Percentiles rank a stretch among this genome's conserved stretches.
phyloP scores from a whole-genome alignment of 2,113 vertebrate species.

The Empidonax traillii region DNA sequence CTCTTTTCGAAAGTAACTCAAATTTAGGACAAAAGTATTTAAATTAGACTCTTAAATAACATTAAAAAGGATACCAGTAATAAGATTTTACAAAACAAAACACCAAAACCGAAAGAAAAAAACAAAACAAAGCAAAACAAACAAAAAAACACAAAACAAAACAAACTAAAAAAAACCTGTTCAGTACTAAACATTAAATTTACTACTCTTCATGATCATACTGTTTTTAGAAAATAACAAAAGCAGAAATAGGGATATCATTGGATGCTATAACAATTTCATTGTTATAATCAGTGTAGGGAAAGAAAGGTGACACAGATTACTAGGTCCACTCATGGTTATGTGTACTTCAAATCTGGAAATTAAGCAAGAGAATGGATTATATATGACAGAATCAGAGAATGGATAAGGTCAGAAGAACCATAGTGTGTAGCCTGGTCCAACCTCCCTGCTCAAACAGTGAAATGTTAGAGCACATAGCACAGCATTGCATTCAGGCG shows the following conservation, averaged over 20 bases:
- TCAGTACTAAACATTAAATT: background rate
- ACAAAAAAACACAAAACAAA: background rate
- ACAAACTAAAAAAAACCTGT: background rate
- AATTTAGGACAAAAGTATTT: background rate
- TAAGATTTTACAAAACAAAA: background rate
- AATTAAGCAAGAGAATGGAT: background rate
- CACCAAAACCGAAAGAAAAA: background rate
- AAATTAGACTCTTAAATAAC: background rate
- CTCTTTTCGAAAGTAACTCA: background rate
- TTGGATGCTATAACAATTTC: background rate
- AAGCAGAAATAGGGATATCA: background rate
- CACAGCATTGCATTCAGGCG: rapidly evolving
- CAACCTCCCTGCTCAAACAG: background rate
- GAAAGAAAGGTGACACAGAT: background rate
- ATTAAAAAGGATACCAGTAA: background rate
- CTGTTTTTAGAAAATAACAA: background rate
- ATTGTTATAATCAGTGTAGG: background rate
- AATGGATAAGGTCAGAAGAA: background rate
- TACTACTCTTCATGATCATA: background rate
- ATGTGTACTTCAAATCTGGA: background rate
- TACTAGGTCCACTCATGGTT: background rate
- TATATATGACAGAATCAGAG: background rate
- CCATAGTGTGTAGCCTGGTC: no score
- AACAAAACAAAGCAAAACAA: no score
- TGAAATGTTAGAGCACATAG: background rate